Evolutionary conservation across 2,888 invertebrate species (phyloP), one percentile per base, ranked within the genome.

Genomic region (Eristalis intricaria): DNA sequence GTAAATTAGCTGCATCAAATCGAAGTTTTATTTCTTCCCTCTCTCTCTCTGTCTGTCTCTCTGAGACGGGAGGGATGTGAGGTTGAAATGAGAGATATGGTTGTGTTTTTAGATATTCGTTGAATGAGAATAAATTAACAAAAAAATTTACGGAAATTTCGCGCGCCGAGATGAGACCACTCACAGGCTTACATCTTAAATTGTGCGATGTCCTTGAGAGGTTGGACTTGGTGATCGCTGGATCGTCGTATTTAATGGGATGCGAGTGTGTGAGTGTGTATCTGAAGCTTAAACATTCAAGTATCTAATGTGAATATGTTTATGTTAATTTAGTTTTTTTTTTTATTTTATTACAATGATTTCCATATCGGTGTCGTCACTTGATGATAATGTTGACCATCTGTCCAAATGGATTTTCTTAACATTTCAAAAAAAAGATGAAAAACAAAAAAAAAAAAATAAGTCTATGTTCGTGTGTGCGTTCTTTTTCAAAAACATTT

Each of bases 1-100:
- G 87, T 87, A 87, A 87, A 87, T 87, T 87, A 87, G 87, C 64
- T 87, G 65, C 78, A 79, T 78, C 60, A 64, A 74, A 78, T 71
- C 50, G 19, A 50, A n/a, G 50, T 64, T 71, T 78, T 73, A 69
- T 29, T 64, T n/a, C 8, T 64, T 23, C n/a, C 38, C 5, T 56
- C 22, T 38, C 56, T 19, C n/a, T n/a, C n/a, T n/a, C n/a, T n/a
- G n/a, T n/a, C n/a, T n/a, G n/a, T n/a, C n/a, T n/a, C 50, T 19
- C n/a, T 60, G 22, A 2, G 23, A 0, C 11, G 60, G 4, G 22
- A 10, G 50, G 50, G 50, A 50, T 50, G 60, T 22, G 58, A 68
- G 60, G 23, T 70, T 56, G 23, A 29, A 1, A 29, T 61, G 60
- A 74, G 60, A 64, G 61, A 77, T 82, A 77, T 82, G 50, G 66